Base-by-base conservation (phyloP, 2,113 vertebrate genomes). In the Reinhardtius hippoglossoides region DNA sequence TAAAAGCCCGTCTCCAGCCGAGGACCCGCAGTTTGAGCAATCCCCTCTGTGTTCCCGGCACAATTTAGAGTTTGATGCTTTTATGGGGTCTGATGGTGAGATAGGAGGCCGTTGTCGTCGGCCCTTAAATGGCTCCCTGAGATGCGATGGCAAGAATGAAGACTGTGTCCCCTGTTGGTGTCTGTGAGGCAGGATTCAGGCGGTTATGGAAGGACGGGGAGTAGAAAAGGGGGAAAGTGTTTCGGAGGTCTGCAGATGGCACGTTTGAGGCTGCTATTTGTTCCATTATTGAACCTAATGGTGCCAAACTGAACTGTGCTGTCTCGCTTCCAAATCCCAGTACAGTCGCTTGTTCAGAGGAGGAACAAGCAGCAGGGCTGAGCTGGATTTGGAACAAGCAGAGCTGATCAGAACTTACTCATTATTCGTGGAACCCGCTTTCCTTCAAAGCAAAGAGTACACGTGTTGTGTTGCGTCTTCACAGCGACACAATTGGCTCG, bases 61-160 rank as follows among this genome's bases (percentile, higher is more conserved):
- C 87, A 85, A 83, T 90, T 88, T 82, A 71, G 82, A 89, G 84
- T 82, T 58, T 71, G 85, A 88, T 86, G 85, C 84, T 84, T 91
- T 91, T 90, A 89, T 82, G 62, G 80, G 58, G 31, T 70, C 62
- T 70, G 82, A 85, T 91, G 87, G 83, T 0, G 70, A 92, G 87
- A 90, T 88, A 91, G 88, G 80, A 81, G 87, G 83, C 82, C 76
- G 60, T 91, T 93, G 90, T 91, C 40, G 82, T 76, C 63, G 63
- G 56, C 63, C 74, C 85, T 69, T 91, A 91, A 93, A 93, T 90
- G 90, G 86, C 69, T 91, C 87, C 83, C 87, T 67, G 83, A 90
- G 84, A 86, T 67, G 66, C 48, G 20, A 76, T 66, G 86, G 87
- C 69, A 68, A 82, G 91, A 90, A 40, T 84, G 85, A 89, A 89